Percentiles rank a stretch among this genome's conserved stretches.
Conservation (phyloP, 2,888 invertebrate genomes). For the Aleiodes alternator region DNA sequence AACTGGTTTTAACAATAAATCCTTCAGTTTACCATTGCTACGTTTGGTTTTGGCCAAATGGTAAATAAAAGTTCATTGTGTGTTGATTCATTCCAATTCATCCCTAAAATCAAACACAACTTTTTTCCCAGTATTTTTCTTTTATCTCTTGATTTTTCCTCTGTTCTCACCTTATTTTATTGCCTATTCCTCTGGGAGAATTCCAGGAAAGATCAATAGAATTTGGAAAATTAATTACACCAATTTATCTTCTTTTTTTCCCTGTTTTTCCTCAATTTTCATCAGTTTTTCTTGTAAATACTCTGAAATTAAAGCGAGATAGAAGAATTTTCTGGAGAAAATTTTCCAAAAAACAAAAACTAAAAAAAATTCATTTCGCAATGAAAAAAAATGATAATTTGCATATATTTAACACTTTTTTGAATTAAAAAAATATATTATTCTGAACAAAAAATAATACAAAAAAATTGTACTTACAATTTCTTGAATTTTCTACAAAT, state of each 20-base stretch:
- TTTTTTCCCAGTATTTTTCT: neutral
- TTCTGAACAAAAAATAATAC: too few relatives aligned
- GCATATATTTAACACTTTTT: too few relatives aligned
- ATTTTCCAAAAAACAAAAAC: too few relatives aligned
- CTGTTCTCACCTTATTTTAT: neutral
- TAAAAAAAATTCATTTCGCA: too few relatives aligned
- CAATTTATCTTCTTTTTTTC: neutral
- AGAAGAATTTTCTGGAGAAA: too few relatives aligned
- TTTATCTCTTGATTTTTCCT: neutral
- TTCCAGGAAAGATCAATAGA: neutral
- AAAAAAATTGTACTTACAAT: too few relatives aligned
- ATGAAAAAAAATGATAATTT: too few relatives aligned
- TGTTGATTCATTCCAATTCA: constrained; percentile 29
- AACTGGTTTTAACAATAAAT: constrained; percentile 28
- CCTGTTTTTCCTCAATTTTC: too few relatives aligned
- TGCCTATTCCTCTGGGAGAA: neutral
- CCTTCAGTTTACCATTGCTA: constrained; percentile 27
- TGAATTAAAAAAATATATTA: too few relatives aligned
- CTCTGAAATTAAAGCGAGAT: too few relatives aligned
- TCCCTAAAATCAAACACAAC: neutral
- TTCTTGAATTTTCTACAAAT: too few relatives aligned
- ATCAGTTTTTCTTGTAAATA: too few relatives aligned
- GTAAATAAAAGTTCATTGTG: constrained; percentile 22
- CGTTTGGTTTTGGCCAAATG: constrained; percentile 11
- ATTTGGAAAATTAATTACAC: neutral